phyloP scores from a whole-genome alignment of 2,797 vertebrate species.

The Sciurus vulgaris region DNA sequence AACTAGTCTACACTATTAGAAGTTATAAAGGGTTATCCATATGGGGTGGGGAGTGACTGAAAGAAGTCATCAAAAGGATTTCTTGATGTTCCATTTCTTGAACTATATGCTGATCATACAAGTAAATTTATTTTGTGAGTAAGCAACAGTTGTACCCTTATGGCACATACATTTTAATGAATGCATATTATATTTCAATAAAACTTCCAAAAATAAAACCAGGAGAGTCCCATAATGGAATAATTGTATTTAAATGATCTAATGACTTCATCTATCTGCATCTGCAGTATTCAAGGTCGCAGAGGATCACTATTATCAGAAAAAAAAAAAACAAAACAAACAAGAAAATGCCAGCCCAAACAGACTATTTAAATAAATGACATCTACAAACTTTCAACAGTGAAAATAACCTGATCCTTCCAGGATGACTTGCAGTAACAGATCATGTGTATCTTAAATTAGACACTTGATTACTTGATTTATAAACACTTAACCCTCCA shows the following conservation, averaged over 20 bases:
- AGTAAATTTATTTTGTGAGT: not conserved
- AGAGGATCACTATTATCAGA: not conserved
- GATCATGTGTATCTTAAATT: constrained; percentile 74
- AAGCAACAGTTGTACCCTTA: not conserved
- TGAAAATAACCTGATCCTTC: constrained; percentile 56
- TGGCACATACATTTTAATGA: not conserved
- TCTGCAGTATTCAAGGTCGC: constrained; percentile 4
- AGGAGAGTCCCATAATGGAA: not conserved
- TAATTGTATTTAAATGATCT: constrained; percentile 18
- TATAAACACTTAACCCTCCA: constrained; percentile 72
- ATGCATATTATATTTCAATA: not conserved
- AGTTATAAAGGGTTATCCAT: rapidly evolving
- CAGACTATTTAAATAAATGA: constrained; percentile 66
- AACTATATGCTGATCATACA: not conserved
- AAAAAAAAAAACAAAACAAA: not conserved
- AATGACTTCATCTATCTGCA: not conserved
- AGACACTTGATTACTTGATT: constrained; percentile 73
- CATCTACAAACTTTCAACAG: constrained; percentile 30
- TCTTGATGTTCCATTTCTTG: not conserved
- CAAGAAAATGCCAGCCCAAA: not conserved
- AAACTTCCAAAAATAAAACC: not conserved
- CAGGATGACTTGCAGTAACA: constrained; percentile 34
- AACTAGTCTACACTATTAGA: not conserved
- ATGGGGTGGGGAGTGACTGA: not conserved
- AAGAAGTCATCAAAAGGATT: rapidly evolving